Evolutionary conservation across 2,797 vertebrate species (phyloP).

Genomic region (Spinibarbus caldwelli): DNA sequence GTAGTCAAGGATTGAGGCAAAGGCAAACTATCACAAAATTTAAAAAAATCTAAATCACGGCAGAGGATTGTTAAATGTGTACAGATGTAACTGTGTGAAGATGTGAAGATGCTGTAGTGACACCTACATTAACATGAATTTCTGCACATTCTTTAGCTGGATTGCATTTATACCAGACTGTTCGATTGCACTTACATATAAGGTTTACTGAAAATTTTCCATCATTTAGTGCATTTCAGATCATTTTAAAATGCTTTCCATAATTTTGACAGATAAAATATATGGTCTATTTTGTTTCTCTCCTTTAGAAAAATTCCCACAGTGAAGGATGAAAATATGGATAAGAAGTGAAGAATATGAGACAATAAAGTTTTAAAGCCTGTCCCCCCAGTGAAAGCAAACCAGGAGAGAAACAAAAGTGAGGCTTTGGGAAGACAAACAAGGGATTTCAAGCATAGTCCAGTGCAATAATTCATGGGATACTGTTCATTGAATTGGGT

Average conservation of each 20-base stretch:
- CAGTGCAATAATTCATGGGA: neutral
- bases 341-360: neutral
- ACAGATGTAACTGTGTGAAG: neutral
- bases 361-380: neutral
- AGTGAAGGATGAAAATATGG: neutral
- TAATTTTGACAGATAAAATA: neutral
- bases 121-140: neutral
- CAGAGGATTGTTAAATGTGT: neutral
- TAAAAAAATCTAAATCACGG: neutral
- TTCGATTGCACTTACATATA: neutral
- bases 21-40: slow-evolving; percentile 5
- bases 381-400: neutral
- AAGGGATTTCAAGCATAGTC: neutral
- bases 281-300: neutral
- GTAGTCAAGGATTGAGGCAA: slow-evolving; percentile 1
- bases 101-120: neutral
- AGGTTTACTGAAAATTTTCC: neutral
- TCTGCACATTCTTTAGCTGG: neutral
- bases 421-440: neutral
- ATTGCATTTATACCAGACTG: too few relatives aligned
- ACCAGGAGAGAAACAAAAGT: neutral
- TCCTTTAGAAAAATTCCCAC: neutral
- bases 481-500: neutral
- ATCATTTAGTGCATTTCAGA: neutral
- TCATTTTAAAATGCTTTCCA: neutral